Evolutionary conservation across 64 coral and sea anemone genomes (phyloP), one percentile per base, ranked within the genome.

Genomic region (Montipora capricornis): DNA sequence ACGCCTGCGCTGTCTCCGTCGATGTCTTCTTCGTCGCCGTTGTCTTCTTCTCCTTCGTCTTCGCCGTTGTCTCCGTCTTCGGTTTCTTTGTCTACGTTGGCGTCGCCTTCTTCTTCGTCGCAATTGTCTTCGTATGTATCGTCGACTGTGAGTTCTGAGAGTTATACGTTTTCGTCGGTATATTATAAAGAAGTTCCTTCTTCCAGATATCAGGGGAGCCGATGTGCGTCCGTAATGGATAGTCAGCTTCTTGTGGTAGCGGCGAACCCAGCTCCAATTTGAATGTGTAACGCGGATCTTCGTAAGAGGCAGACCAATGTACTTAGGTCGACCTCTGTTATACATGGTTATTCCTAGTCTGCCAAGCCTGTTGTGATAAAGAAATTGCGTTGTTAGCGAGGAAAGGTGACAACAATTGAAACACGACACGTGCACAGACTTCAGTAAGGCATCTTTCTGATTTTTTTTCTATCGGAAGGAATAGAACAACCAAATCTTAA

Each of bases 61-160:
- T 49, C 37, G 66, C 22, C 57, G 29, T 44, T 10, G 60, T 49
- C 60, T 44, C 8, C 82, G 62, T 10, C 61, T 68, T n/a, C 62
- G 44, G 7, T 44, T 17, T 49, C 66, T 48, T 48, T 12, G 9
- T 46, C 14, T 53, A 52, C 17, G 20, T 49, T 66, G 60, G 6
- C 64, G 44, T 17, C 29, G 79, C 4, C 24, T 19, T 79, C 74
- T 64, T 81, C 47, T 55, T 71, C 78, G 49, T 50, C 89, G 62
- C 20, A 68, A 44, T 53, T 15, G 12, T n/a, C 80, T 26, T 59
- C 90, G 90, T 49, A 17, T 47, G 48, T 9, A 12, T 4, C 90
- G 90, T 61, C 69, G 80, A 59, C 78, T 81, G 2, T 37, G 80
- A 57, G 22, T 74, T 75, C 80, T 84, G 7, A 73, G 44, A 60